Evolutionary conservation across 2,888 invertebrate species (phyloP).

Genomic region (Xestia c-nigrum): DNA sequence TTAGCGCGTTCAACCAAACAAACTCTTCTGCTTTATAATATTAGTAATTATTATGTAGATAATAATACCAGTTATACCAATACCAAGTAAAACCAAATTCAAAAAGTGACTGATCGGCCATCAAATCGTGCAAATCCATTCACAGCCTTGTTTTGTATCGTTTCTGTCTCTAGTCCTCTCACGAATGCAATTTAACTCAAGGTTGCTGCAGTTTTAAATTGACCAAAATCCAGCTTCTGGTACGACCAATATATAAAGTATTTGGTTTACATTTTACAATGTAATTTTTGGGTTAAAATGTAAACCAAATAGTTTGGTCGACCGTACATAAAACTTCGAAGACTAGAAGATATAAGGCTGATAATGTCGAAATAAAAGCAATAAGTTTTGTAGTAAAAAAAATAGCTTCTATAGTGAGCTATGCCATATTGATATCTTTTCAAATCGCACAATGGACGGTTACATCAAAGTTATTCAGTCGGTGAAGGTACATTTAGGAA

Average conservation of each 20-base stretch:
- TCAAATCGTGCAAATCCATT: constrained; percentile 35
- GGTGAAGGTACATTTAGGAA: neutral
- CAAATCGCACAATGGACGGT: neutral
- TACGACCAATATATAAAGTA: no score
- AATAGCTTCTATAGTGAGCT: neutral
- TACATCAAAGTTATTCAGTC: neutral
- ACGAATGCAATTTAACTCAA: constrained; percentile 43
- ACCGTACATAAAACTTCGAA: neutral
- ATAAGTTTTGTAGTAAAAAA: neutral
- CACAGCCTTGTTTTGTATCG: constrained; percentile 36
- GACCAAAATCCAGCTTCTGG: neutral
- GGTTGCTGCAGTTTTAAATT: constrained; percentile 21
- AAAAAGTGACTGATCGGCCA: constrained; percentile 21
- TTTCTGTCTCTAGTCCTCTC: constrained; percentile 35
- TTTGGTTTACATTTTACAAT: no score
- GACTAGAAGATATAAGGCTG: no score
- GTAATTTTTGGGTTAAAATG: no score
- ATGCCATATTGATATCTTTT: neutral
- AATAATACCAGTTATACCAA: no score
- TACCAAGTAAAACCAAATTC: no score
- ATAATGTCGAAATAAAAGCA: neutral
- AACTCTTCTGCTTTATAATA: no score
- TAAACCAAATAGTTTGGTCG: no score
- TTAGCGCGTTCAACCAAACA: no score
- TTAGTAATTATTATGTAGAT: no score